Evolutionary conservation across 2,888 invertebrate species (phyloP).

Genomic region (Syrista parreyssii): DNA sequence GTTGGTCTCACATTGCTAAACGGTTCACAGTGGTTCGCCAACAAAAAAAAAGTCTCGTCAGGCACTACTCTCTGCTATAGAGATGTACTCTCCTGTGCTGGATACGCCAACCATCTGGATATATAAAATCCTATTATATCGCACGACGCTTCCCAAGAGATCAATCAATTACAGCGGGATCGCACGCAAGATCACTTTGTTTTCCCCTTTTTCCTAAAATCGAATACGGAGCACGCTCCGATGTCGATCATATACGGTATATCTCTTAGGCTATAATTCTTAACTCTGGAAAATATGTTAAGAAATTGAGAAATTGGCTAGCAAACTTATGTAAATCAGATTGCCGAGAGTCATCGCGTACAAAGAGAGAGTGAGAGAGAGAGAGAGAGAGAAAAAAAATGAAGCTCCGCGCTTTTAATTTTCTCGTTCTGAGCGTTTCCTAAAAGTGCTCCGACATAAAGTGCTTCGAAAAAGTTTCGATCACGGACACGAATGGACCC

Average conservation of each 20-base stretch:
- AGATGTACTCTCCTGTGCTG: conserved; percentile 52
- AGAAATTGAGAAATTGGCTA: conserved; percentile 62
- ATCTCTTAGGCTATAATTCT: conserved; percentile 48
- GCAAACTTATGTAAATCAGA: conserved; percentile 46
- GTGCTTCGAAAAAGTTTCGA: neutral
- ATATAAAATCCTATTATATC: conserved; percentile 49
- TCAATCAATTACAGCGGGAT: conserved; percentile 32
- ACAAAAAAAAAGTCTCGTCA: conserved; percentile 11
- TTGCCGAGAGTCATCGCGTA: conserved; percentile 18
- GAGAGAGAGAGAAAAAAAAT: neutral
- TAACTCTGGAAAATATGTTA: conserved; percentile 64
- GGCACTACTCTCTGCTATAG: conserved; percentile 32
- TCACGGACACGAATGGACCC: neutral
- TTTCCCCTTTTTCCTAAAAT: conserved; percentile 18
- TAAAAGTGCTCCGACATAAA: neutral
- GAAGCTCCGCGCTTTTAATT: neutral
- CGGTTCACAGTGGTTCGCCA: conserved; percentile 36
- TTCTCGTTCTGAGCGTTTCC: neutral
- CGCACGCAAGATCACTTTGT: conserved; percentile 53
- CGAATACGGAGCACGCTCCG: conserved; percentile 3
- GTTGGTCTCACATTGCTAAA: conserved; percentile 67
- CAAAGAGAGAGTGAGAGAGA: conserved; percentile 7
- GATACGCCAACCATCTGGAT: conserved; percentile 31
- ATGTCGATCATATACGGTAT: conserved; percentile 9
- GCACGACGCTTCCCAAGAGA: conserved; percentile 39